Conservation (phyloP, 2,113 vertebrate species). For the Aspidoscelis tigris region DNA sequence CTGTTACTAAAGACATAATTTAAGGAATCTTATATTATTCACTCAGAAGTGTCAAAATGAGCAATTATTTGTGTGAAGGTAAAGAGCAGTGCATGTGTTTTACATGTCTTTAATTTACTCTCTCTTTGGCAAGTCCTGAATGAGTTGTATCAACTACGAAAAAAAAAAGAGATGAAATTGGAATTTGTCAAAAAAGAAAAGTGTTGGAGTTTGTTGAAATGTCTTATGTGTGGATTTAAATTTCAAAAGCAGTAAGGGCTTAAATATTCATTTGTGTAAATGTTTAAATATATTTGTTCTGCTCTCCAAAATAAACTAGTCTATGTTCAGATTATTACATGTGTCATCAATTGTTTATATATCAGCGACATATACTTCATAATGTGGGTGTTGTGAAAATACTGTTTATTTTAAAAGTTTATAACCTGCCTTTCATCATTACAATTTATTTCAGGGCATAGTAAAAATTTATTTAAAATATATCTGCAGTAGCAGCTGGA, state of each 20-base stretch:
- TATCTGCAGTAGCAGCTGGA: no score
- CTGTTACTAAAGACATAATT: slow-evolving; percentile 29
- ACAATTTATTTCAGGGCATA: no score
- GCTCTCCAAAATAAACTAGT: slow-evolving; percentile 70
- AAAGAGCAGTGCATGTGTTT: slow-evolving; percentile 30
- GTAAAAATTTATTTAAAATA: no score
- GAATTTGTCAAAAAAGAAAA: slow-evolving; percentile 7
- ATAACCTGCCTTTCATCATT: no score
- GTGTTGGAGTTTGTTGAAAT: slow-evolving; percentile 33
- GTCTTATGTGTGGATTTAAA: slow-evolving; percentile 48
- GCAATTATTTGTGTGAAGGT: slow-evolving; percentile 27
- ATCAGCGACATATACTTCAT: neutral
- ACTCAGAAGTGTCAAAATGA: slow-evolving; percentile 54
- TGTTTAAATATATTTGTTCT: slow-evolving; percentile 57
- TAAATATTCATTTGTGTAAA: slow-evolving; percentile 61
- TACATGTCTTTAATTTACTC: slow-evolving; percentile 33
- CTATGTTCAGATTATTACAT: slow-evolving; percentile 49
- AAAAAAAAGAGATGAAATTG: slow-evolving; percentile 33
- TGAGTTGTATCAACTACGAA: slow-evolving; percentile 62
- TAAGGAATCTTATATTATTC: slow-evolving; percentile 53
- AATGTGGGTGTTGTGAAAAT: neutral
- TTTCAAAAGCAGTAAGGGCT: slow-evolving; percentile 68
- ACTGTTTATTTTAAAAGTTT: neutral
- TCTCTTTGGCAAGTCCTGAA: slow-evolving; percentile 41
- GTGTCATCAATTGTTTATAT: slow-evolving; percentile 32